Percentiles rank a stretch among this genome's conserved stretches.
Conservation (phyloP, 2,797 vertebrate genomes). For the Microctenopoma lineatum region DNA sequence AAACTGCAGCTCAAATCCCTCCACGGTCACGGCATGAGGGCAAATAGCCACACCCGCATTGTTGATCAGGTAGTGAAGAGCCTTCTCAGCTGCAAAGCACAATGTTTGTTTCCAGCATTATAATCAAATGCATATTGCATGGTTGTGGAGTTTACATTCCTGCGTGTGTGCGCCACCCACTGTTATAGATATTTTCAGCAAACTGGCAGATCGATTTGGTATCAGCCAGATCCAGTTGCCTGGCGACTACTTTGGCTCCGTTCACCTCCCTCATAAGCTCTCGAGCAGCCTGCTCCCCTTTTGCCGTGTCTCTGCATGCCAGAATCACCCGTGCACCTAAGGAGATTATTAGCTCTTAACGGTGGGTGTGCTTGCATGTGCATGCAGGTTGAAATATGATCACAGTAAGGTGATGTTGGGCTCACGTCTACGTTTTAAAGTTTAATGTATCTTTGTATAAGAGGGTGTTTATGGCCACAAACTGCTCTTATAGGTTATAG, state of each 20-base stretch:
- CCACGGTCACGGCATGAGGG: constrained; percentile 69
- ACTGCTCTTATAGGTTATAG: neutral
- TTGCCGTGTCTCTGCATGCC: constrained; percentile 81
- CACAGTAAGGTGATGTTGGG: neutral
- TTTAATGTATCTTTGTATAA: neutral
- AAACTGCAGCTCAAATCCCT: constrained; percentile 83
- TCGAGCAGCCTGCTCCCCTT: constrained; percentile 74
- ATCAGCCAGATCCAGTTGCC: constrained; percentile 82
- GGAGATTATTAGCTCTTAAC: constrained; percentile 24
- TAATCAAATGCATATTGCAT: neutral
- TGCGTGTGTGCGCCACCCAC: constrained; percentile 57
- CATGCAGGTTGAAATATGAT: constrained; percentile 25
- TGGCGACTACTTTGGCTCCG: constrained; percentile 72
- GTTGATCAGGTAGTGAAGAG: constrained; percentile 83
- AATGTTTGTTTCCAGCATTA: neutral
- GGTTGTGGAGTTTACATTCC: neutral
- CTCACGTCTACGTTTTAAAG: constrained; percentile 7
- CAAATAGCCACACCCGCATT: constrained; percentile 83
- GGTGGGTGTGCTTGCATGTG: constrained; percentile 12
- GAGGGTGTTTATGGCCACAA: neutral
- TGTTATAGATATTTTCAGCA: constrained; percentile 81
- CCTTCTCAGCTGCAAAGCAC: constrained; percentile 77
- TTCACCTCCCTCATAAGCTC: constrained; percentile 77
- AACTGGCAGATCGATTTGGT: constrained; percentile 84
- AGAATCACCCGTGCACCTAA: constrained; percentile 81